phyloP scores from a whole-genome alignment of 2,888 invertebrate genomes.

The Schrankia costaestrigalis region DNA sequence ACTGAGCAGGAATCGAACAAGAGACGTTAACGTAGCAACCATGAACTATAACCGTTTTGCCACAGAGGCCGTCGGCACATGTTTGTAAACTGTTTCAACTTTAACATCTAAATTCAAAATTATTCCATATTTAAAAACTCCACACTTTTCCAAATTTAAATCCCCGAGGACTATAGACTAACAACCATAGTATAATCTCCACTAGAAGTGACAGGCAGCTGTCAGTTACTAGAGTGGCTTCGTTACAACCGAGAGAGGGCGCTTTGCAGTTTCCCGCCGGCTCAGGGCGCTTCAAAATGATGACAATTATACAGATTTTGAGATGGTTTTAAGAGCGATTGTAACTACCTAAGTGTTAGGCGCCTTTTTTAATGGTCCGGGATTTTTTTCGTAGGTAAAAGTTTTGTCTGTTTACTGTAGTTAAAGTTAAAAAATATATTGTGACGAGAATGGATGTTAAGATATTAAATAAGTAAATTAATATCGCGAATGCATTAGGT shows the following conservation, averaged over 20 bases:
- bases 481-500: too few relatives aligned
- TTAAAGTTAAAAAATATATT: too few relatives aligned
- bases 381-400: too few relatives aligned
- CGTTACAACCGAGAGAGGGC: constrained; percentile 50
- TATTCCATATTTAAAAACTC: constrained; percentile 18
- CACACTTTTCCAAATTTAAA: constrained; percentile 8
- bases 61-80: too few relatives aligned
- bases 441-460: too few relatives aligned
- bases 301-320: constrained; percentile 41
- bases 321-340: constrained; percentile 20
- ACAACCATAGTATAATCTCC: constrained; percentile 34
- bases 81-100: too few relatives aligned
- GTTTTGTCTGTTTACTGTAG: too few relatives aligned
- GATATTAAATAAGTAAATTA: too few relatives aligned
- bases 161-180: constrained; percentile 25
- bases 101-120: too few relatives aligned
- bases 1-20: too few relatives aligned
- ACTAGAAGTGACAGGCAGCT: constrained; percentile 54
- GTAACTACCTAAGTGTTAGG: constrained; percentile 4
- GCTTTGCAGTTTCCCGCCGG: constrained; percentile 28
- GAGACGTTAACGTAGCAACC: too few relatives aligned
- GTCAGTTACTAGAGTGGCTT: constrained; percentile 62
- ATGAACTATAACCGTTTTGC: too few relatives aligned
- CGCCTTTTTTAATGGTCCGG: constrained; percentile 5
- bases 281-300: constrained; percentile 27